Percentiles rank a stretch among this genome's conserved stretches.
These are phyloP conservation scores for Hemiprocne comata DNA, from an alignment of 2,113 vertebrate species.

Conservation along the genomic window DNA sequence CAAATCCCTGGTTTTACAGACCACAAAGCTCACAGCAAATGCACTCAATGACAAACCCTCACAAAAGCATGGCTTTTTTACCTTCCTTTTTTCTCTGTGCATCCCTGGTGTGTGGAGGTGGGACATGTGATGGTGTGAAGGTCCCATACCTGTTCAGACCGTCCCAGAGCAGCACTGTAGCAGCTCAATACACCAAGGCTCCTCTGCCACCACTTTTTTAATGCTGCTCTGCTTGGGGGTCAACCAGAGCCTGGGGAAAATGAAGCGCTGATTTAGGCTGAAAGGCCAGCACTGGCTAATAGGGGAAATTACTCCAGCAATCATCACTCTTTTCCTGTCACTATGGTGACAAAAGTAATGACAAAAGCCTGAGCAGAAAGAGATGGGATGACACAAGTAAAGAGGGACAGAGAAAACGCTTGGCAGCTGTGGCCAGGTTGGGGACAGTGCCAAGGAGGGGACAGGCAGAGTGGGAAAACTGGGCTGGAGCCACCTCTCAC, in stretches of 20 bases:
- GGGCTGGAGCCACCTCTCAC: background rate
- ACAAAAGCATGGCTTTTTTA: background rate
- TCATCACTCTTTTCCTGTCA: constrained; percentile 51
- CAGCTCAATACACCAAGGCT: fast-evolving
- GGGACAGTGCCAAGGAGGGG: background rate
- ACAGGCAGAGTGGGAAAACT: fast-evolving
- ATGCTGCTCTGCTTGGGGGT: background rate
- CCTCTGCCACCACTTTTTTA: background rate
- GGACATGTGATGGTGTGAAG: background rate
- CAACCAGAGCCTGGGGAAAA: background rate
- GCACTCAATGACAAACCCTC: background rate
- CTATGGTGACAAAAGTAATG: constrained; percentile 58
- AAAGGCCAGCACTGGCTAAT: constrained; percentile 21
- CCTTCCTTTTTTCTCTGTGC: background rate
- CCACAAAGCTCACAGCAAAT: background rate
- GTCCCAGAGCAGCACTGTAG: background rate
- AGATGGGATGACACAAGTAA: background rate
- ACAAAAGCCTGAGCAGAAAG: constrained; percentile 23
- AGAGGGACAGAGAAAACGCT: background rate
- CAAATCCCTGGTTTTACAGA: background rate
- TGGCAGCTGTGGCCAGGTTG: fast-evolving
- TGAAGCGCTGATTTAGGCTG: constrained; percentile 2
- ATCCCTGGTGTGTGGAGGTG: too few relatives aligned
- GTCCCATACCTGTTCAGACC: background rate
- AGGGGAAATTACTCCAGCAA: constrained; percentile 50